A percentile compares a stretch with the other conserved stretches of the same genome.
Evolutionary conservation across 2,888 invertebrate genomes (phyloP).

Genomic region (Homarus gammarus): DNA sequence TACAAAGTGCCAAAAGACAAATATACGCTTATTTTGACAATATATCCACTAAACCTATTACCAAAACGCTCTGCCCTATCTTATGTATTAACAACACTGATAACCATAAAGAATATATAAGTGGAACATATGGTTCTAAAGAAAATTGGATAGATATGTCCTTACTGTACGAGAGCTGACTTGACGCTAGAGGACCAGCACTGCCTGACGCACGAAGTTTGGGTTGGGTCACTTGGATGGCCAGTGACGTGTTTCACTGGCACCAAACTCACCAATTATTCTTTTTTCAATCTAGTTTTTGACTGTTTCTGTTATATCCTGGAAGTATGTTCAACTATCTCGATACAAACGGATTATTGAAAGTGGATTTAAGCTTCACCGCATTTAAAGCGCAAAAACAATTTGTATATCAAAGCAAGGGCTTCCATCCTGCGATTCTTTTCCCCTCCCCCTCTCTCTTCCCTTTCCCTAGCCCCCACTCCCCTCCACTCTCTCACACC

Average conservation of each 20-base stretch:
- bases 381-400: no score
- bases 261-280: neutral
- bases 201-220: constrained; percentile 50
- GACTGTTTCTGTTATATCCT: no score
- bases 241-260: constrained; percentile 32
- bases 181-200: constrained; percentile 20
- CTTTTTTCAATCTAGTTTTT: no score
- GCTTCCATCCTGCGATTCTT: no score
- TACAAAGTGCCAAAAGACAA: constrained; percentile 43
- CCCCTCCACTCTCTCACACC: constrained; percentile 3
- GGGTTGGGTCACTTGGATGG: constrained; percentile 32
- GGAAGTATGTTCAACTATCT: no score
- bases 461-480: constrained; percentile 17
- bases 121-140: constrained; percentile 1
- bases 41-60: neutral
- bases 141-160: constrained; percentile 47
- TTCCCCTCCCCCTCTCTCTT: neutral
- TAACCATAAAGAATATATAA: neutral
- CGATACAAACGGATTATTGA: no score
- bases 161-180: constrained; percentile 67
- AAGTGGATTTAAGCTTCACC: no score
- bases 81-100: constrained; percentile 11
- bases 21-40: constrained; percentile 24
- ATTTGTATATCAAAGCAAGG: no score
- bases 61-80: constrained; percentile 12